phyloP scores from a whole-genome alignment of 2,888 invertebrate genomes.

The Oligia fasciuncula region DNA sequence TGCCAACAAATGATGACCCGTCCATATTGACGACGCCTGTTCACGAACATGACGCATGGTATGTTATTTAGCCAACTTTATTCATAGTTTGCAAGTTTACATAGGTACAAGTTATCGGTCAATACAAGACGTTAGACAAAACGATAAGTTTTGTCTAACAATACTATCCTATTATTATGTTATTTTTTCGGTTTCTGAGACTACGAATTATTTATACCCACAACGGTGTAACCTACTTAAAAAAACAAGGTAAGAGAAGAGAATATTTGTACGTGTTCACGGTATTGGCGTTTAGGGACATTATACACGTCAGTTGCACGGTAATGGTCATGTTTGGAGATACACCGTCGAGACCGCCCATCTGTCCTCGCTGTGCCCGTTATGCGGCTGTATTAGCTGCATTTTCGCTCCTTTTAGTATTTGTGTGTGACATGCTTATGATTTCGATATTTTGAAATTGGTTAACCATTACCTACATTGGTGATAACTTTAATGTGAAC shows the following conservation, averaged over 20 bases:
- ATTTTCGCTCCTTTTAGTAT: conserved; percentile 18
- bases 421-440: neutral
- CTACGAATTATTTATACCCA: neutral
- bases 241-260: conserved; percentile 30
- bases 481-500: neutral
- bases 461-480: neutral
- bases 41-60: no score
- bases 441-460: conserved; percentile 16
- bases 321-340: conserved; percentile 62
- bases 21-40: no score
- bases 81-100: neutral
- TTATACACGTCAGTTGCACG: conserved; percentile 65
- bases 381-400: conserved; percentile 23
- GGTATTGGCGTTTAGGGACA: conserved; percentile 63
- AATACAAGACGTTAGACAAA: neutral
- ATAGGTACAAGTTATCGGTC: neutral
- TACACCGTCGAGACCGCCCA: conserved; percentile 55
- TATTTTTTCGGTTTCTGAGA: neutral
- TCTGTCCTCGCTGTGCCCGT: conserved; percentile 24
- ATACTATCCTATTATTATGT: neutral
- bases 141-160: no score
- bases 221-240: neutral
- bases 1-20: no score
- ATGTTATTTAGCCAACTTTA: neutral
- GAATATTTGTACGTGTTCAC: conserved; percentile 48